These are phyloP conservation scores for Triplophysa rosa DNA, from an alignment of 2,113 vertebrate genomes.

Conservation along the genomic window DNA sequence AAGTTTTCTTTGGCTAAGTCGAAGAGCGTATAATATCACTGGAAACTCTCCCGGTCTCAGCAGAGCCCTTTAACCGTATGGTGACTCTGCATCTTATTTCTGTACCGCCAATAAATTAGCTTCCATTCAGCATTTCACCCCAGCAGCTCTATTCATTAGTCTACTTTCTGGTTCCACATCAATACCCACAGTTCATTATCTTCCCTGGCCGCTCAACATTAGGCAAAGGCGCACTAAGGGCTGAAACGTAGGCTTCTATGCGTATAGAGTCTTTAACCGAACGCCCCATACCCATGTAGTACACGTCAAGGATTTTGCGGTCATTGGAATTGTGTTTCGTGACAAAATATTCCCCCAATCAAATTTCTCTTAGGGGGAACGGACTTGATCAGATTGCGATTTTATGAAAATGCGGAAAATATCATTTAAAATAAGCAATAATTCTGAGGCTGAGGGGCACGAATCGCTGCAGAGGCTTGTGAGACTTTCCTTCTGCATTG, in stretches of 20 bases:
- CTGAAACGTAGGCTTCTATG: background rate
- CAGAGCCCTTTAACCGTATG: constrained; percentile 5
- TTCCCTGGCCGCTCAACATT: constrained; percentile 33
- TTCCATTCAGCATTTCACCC: constrained; percentile 39
- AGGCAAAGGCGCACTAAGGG: constrained; percentile 19
- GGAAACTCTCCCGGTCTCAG: background rate
- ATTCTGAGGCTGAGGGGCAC: background rate
- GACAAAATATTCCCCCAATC: constrained; percentile 20
- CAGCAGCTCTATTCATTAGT: constrained; percentile 43
- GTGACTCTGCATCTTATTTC: constrained; percentile 38
- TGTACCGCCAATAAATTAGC: constrained; percentile 34
- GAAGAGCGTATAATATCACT: background rate
- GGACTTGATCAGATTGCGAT: constrained; percentile 10
- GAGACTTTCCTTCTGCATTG: background rate
- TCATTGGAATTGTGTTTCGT: background rate
- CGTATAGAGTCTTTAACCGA: background rate
- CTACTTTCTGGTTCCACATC: constrained; percentile 39
- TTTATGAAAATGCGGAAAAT: constrained; percentile 27
- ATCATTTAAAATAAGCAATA: constrained; percentile 35
- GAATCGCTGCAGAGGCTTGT: constrained; percentile 11
- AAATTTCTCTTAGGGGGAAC: constrained; percentile 2
- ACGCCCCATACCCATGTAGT: background rate
- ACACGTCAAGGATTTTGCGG: constrained; percentile 16
- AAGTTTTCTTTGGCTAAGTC: constrained; percentile 9
- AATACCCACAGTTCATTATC: constrained; percentile 44